Evolutionary conservation across 92 coral and sea anemone genomes (phyloP), one percentile per base, ranked within the genome.

Genomic region (Blastomussa wellsi): DNA sequence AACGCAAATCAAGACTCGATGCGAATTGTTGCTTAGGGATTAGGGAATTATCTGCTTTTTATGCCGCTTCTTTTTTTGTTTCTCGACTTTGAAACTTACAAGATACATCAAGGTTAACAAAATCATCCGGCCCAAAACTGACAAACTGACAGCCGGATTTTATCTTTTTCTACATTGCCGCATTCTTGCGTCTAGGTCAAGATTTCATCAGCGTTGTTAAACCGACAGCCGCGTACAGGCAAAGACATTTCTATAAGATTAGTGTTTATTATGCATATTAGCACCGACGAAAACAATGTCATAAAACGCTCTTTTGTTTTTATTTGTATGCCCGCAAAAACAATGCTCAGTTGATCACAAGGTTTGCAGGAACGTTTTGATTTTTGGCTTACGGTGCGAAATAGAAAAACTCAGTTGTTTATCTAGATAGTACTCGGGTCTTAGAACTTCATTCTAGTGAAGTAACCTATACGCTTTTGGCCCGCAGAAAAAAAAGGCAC

Each of bases 211-310:
- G 79, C 33, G 64, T 59, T 44, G 29, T 19, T 41, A 29, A 64
- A 73, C 44, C 64, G 47, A 39, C 53, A 22, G 33, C 39, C 79
- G 44, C 47, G 49, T 73, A 53, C 72, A 72, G 16, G 52, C 74
- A 28, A 70, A 41, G 74, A 32, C 33, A 74, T 17, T 24, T 74
- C 53, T 14, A 60, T 71, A 22, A 26, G 51, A 31, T 72, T 41
- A 64, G 59, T 44, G 51, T 42, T 74, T 74, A 73, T 83, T 55
- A 83, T 83, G 80, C 87, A 62, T 60, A 83, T 82, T 26, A 82
- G 60, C 72, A 49, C 59, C 79, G 64, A 70, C 57, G 36, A 55
- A 74, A 73, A 75, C 74, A 83, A 74, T 59, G 87, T 47, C 29
- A 66, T 74, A 83, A 74, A 51, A 55, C 47, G 62, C 31, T 35